phyloP scores from a whole-genome alignment of 2,113 vertebrate genomes.

The Nipponia nippon region DNA sequence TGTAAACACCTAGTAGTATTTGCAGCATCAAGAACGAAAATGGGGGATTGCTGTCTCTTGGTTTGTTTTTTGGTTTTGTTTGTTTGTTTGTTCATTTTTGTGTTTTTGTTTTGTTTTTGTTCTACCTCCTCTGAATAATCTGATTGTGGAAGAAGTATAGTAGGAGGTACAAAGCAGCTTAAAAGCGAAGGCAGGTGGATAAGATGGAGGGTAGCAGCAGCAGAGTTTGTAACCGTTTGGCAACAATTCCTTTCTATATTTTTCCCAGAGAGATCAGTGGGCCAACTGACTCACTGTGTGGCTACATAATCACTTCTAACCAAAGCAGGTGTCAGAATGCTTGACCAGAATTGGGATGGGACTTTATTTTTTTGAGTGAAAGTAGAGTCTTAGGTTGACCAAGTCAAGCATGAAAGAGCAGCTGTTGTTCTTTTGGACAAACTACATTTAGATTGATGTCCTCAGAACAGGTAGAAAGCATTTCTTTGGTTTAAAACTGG shows the following conservation, averaged over 20 bases:
- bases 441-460: background rate
- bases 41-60: background rate
- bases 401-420: background rate
- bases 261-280: background rate
- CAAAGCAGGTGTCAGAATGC: background rate
- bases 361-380: background rate
- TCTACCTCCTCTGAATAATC: background rate
- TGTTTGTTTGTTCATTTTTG: too few species aligned
- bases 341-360: background rate
- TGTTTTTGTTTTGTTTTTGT: background rate
- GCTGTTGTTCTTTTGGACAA: background rate
- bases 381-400: background rate
- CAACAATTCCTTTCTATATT: background rate
- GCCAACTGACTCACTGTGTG: background rate
- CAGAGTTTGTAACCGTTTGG: background rate
- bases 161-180: background rate
- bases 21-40: background rate
- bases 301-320: background rate
- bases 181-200: background rate
- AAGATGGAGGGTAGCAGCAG: background rate
- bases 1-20: background rate
- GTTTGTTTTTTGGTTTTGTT: too few species aligned
- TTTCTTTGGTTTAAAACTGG: background rate
- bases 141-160: background rate
- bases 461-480: background rate